These are phyloP conservation scores for Hormaphis cornu DNA, from an alignment of 1,140 invertebrate genomes.

Conservation along the genomic window DNA sequence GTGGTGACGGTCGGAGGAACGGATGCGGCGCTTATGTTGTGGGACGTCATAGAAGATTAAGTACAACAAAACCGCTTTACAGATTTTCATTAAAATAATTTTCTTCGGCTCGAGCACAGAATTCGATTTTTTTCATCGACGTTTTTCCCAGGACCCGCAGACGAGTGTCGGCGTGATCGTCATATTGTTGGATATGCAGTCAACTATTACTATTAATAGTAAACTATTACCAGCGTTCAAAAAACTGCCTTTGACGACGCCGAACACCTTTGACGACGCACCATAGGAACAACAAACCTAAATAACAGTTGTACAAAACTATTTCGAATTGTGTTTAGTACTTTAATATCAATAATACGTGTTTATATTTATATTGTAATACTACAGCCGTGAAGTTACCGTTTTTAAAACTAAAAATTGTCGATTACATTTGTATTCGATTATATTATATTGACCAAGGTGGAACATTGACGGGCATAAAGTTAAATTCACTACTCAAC, in stretches of 20 bases:
- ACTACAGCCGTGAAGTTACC: neutral
- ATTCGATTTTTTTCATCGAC: neutral
- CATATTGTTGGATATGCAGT: neutral
- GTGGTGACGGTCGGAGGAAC: constrained; percentile 82
- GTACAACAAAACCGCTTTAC: neutral
- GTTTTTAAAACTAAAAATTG: neutral
- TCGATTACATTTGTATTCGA: neutral
- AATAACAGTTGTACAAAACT: too few species aligned
- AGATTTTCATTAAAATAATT: neutral
- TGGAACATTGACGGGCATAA: too few species aligned
- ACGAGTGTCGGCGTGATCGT: neutral
- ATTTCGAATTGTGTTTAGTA: too few species aligned
- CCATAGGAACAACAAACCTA: neutral
- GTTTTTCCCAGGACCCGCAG: neutral
- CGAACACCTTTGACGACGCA: neutral
- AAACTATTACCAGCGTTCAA: neutral
- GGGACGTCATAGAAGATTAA: constrained; percentile 70
- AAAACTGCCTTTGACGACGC: constrained; percentile 19
- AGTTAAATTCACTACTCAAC: too few species aligned
- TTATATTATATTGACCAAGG: too few species aligned
- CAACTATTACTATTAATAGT: too few species aligned
- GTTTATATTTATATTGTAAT: neutral
- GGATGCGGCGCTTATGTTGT: constrained; percentile 85
- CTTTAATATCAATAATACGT: too few species aligned
- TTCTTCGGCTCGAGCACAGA: constrained; percentile 20